phyloP scores from a whole-genome alignment of 1,140 invertebrate genomes.

The Brachionus asplanchnoidis region DNA sequence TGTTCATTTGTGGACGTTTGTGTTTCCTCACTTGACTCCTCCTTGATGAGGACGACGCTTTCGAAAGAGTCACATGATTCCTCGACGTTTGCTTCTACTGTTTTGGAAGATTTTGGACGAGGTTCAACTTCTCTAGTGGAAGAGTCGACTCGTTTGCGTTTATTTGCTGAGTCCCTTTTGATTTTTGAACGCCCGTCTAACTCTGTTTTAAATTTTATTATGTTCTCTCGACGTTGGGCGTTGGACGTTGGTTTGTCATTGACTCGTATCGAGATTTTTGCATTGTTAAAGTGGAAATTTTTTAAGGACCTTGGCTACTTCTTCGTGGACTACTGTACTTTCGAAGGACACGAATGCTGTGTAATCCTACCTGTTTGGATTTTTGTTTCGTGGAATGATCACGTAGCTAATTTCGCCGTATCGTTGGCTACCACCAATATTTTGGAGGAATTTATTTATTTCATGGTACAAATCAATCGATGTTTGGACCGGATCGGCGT shows the following conservation, averaged over 20 bases:
- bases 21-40: too few relatives aligned
- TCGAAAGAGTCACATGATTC: not conserved
- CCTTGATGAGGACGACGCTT: not conserved
- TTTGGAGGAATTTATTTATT: not conserved
- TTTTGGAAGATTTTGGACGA: not conserved
- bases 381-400: not conserved
- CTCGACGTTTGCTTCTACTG: not conserved
- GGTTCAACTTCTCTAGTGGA: not conserved
- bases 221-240: too few relatives aligned
- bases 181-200: not conserved
- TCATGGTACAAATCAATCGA: not conserved
- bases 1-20: not conserved
- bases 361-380: too few relatives aligned
- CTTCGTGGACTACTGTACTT: too few relatives aligned
- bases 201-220: not conserved
- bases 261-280: too few relatives aligned
- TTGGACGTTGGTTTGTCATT: too few relatives aligned
- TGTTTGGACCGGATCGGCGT: not conserved
- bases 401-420: not conserved
- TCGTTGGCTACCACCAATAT: not conserved
- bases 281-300: not conserved
- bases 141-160: not conserved
- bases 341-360: too few relatives aligned
- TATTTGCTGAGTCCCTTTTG: not conserved
- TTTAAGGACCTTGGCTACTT: too few relatives aligned